These are phyloP conservation scores for Calliphora vicina DNA, from an alignment of 1,140 invertebrate species.

Conservation along the genomic window DNA sequence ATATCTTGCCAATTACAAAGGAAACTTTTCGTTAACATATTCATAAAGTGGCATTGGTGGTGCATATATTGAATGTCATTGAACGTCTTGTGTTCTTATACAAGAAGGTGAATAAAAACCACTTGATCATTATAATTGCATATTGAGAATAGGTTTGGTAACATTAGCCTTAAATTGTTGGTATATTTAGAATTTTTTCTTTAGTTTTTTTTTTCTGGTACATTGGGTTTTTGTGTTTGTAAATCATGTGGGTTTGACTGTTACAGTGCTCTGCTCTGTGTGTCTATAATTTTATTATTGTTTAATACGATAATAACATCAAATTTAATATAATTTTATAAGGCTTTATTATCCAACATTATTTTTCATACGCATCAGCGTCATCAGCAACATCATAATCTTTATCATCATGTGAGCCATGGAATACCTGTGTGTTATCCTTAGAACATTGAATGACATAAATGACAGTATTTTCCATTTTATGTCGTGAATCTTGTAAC, in stretches of 20 bases:
- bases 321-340: conserved; percentile 26
- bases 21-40: too few relatives aligned
- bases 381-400: neutral
- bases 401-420: neutral
- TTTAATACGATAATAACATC: conserved; percentile 27
- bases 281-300: conserved; percentile 26
- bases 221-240: neutral
- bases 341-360: conserved; percentile 9
- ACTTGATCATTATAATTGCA: too few relatives aligned
- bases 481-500: neutral
- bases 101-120: too few relatives aligned
- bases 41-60: too few relatives aligned
- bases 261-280: neutral
- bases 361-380: neutral
- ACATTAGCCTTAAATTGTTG: neutral
- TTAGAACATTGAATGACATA: neutral
- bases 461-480: neutral
- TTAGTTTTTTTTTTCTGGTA: neutral
- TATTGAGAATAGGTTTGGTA: neutral
- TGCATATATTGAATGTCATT: too few relatives aligned
- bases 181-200: neutral
- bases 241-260: neutral
- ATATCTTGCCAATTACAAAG: too few relatives aligned
- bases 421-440: neutral
- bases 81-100: too few relatives aligned